Evolutionary conservation across 2,113 vertebrate genomes (phyloP), one percentile per base, ranked within the genome.

Genomic region (Chascanopsetta lugubris): DNA sequence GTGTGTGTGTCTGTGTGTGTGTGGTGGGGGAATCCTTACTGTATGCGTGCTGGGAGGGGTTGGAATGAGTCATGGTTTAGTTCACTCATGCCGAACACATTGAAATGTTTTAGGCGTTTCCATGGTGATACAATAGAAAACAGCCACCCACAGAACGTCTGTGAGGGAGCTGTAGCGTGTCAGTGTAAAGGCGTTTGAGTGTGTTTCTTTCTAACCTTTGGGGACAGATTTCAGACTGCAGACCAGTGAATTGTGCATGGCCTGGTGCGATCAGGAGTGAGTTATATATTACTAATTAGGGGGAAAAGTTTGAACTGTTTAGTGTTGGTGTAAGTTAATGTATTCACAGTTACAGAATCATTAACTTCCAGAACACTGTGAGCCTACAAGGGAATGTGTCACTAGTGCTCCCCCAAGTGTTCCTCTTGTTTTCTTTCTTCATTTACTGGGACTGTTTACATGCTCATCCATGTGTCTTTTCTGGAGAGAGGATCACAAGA

Each of bases 31-130:
- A 67, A 63, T 58, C 70, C 53, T 43, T 75, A 57, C 57, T 57
- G 49, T 34, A 17, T 56, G 63, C 8, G 50, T 62, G 51, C 65
- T 71, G 80, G 91, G 89, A 79, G 86, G 86, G 80, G 87, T 69
- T 72, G 48, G 62, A 75, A 75, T 92, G 90, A 92, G 62, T 91
- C 90, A 91, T 75, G 57, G 66, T 75, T 83, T 80, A 68, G 83
- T 79, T 86, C 70, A 70, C 85, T 91, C 80, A 74, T 64, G 83
- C 79, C 22, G 48, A 85, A 90, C 87, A 92, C 58, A 86, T 69
- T 90, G 83, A 90, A 89, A 80, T 91, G 90, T 87, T 92, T 92
- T 81, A 90, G 87, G 61, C 24, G 82, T 87, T 89, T 68, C 90
- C 81, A 88, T 88, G 87, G 79, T 29, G 56, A 90, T 66, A 15